A percentile compares a stretch with the other conserved stretches of the same genome.
Evolutionary conservation across 2,113 vertebrate genomes (phyloP).

Genomic region (Clinocottus analis): DNA sequence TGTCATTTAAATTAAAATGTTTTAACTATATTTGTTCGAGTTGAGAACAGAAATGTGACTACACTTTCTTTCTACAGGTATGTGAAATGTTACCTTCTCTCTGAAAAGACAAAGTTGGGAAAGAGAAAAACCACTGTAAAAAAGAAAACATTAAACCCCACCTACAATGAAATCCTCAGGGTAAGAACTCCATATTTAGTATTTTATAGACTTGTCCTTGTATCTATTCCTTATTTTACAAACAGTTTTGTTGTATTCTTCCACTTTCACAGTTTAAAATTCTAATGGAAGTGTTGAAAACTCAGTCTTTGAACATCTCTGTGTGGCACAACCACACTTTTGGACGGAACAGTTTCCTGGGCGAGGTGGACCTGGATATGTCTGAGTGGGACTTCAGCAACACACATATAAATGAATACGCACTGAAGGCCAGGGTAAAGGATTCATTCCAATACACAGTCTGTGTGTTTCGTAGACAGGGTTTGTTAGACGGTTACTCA

Average conservation of each 20-base stretch:
- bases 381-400: constrained; percentile 90
- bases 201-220: background rate
- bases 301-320: constrained; percentile 88
- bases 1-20: background rate
- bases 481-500: background rate
- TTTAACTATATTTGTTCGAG: background rate
- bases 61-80: constrained; percentile 82
- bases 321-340: constrained; percentile 95
- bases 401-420: constrained; percentile 89
- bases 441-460: background rate
- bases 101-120: constrained; percentile 91
- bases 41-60: background rate
- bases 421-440: constrained; percentile 88
- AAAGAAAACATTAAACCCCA: constrained; percentile 93
- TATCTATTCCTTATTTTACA: background rate
- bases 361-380: constrained; percentile 91
- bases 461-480: background rate
- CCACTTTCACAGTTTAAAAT: constrained; percentile 88
- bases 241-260: background rate
- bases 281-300: constrained; percentile 81
- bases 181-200: constrained; percentile 69
- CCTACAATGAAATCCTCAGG: constrained; percentile 92
- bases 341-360: constrained; percentile 93
- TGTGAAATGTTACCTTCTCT: constrained; percentile 93
- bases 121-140: constrained; percentile 94